Evolutionary conservation across 2,888 invertebrate genomes (phyloP), one percentile per base, ranked within the genome.

Genomic region (Dione vanillae): DNA sequence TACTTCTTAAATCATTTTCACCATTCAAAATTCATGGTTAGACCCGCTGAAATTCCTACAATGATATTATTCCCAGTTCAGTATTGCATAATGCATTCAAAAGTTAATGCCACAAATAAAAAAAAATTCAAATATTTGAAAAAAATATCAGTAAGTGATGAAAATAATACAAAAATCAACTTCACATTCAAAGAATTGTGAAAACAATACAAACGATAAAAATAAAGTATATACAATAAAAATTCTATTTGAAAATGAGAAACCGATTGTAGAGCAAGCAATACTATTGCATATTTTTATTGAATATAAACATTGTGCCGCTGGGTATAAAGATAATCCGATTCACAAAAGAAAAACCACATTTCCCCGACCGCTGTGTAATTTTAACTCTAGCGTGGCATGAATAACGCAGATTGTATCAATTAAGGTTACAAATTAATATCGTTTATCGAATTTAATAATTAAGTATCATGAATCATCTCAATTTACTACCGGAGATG

Each of bases 361-460:
- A 67, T 47, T 62, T 58, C 47, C 52, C 45, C 54, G 41, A 56
- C 61, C 47, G 54, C 54, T 64, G 40, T 52, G 58, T 54, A 65
- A 67, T 65, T 67, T 65, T 52, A 72, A 51, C 67, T 58, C 47
- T 52, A 19, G 40, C 71, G 16, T n/a, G 61, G 41, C 65, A 65
- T 65, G 64, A 65, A 72, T 67, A 69, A 69, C 19, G 40, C 49
- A 69, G 65, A 72, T 70, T 68, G 66, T 68, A 71, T 71, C 70
- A 75, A 75, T 75, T 75, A 74, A 75, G 66, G 71, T 72, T 67
- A 67, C 73, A 71, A 75, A 74, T 75, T 75, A 75, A 75, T 71
- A 74, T 74, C 65, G 69, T 65, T 75, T 74, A 74, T 68, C 70
- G 75, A 74, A 74, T 75, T 71, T 74, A 70, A 72, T 74, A 70